A percentile compares a stretch with the other conserved stretches of the same genome.
These are phyloP conservation scores for Gadus chalcogrammus DNA, from an alignment of 2,113 vertebrate genomes.

Conservation along the genomic window DNA sequence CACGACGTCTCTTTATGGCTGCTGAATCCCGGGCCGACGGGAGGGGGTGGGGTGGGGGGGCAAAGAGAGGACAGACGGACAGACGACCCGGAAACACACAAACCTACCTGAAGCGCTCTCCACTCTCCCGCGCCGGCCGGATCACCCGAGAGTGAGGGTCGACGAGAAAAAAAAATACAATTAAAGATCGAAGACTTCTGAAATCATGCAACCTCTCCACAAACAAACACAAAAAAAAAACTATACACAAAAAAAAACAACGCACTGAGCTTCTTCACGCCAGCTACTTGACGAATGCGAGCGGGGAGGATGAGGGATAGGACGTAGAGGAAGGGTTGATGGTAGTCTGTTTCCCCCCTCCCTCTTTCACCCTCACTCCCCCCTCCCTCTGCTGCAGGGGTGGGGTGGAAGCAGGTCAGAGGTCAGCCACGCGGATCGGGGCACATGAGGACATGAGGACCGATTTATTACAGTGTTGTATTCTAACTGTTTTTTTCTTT, in stretches of 20 bases:
- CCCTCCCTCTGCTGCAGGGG: conserved; percentile 22
- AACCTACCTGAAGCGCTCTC: conserved; percentile 76
- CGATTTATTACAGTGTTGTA: conserved; percentile 63
- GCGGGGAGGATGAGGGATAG: conserved; percentile 61
- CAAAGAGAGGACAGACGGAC: conserved; percentile 32
- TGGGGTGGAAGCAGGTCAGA: conserved; percentile 22
- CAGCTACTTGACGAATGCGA: conserved; percentile 85
- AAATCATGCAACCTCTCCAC: conserved; percentile 64
- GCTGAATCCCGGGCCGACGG: conserved; percentile 40
- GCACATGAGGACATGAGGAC: conserved; percentile 73
- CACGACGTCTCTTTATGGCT: conserved; percentile 7
- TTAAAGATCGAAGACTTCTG: conserved; percentile 41
- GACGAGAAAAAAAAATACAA: conserved; percentile 1
- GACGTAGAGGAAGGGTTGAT: conserved; percentile 32
- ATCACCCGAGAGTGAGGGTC: too few species aligned
- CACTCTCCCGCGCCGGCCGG: too few species aligned
- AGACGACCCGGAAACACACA: conserved; percentile 78
- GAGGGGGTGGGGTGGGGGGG: background rate
- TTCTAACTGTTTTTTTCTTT: background rate
- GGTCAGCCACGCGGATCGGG: conserved; percentile 53
- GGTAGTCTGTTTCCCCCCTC: conserved; percentile 55
- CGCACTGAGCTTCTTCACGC: conserved; percentile 82
- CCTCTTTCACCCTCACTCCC: conserved; percentile 16
- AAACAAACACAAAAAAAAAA: conserved; percentile 29
- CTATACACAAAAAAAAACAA: conserved; percentile 51